Evolutionary conservation across 2,113 vertebrate genomes (phyloP).

Genomic region (Stomatorhinus ivindoensis): DNA sequence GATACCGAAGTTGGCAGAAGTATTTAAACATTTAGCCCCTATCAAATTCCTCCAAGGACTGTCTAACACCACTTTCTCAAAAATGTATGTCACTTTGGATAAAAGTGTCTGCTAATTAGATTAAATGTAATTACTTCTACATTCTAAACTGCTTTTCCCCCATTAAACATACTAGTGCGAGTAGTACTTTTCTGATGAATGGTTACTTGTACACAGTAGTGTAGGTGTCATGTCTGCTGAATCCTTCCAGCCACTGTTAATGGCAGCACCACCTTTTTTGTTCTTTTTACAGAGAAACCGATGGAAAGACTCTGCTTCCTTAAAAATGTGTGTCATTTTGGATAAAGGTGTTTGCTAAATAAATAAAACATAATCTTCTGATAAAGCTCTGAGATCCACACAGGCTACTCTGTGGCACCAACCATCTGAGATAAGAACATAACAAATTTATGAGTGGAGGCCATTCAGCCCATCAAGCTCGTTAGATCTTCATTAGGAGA

Average conservation of each 20-base stretch:
- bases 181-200: background rate
- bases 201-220: background rate
- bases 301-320: background rate
- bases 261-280: background rate
- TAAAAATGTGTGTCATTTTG: background rate
- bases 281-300: background rate
- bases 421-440: background rate
- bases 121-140: background rate
- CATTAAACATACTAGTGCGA: background rate
- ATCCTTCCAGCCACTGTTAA: background rate
- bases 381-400: background rate
- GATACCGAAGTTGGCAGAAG: background rate
- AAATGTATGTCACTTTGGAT: background rate
- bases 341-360: background rate
- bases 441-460: too few relatives aligned
- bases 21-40: background rate
- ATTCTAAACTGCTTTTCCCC: background rate
- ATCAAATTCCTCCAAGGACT: background rate
- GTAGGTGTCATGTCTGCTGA: background rate
- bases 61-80: background rate
- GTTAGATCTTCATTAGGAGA: background rate
- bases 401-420: background rate
- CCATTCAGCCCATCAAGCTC: too few relatives aligned
- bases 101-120: background rate
- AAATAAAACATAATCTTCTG: background rate